Evolutionary conservation across 2,888 invertebrate species (phyloP), one percentile per base, ranked within the genome.

Genomic region (Caenorhabditis sulstoni): DNA sequence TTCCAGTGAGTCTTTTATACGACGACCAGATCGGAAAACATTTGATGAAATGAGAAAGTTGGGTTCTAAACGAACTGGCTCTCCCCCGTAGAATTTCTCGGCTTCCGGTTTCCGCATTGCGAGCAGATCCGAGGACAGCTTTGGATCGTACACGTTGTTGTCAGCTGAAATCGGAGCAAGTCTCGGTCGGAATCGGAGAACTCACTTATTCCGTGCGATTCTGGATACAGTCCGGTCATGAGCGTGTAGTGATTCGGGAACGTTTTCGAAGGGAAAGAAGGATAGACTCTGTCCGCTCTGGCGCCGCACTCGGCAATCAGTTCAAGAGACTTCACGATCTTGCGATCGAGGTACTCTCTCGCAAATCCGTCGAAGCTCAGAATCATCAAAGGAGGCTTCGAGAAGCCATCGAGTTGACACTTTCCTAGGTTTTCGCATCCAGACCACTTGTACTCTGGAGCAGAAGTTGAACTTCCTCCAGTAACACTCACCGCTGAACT

Each of bases 221-320:
- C 88, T 11, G 88, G 88, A 41, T 83, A 88, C 5, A 84, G 52
- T 8, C 88, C 90, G 12, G 90, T 90, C 12, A 86, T 88, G 45
- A 90, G 88, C 11, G 90, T 85, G 81, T 88, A 89, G 70, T 90
- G 90, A 79, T 90, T 89, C 16, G 90, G 89, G 41, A 90, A 90
- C 5, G 90, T 90, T 74, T 86, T 86, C 11, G 89, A 87, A 7
- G 88, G 88, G 65, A 82, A 90, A 8, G 87, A 86, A 7, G 90
- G 85, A 50, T 81, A 85, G 23, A 90, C 86, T 67, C 78, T 75
- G 81, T 86, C 85, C 11, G 87, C 86, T 65, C 79, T 78, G 1
- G 84, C 83, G 16, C 88, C 88, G 65, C 88, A 87, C 39, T 85
- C 81, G 1, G 85, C 78, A 16, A 88, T 76, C 11, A 70, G 49